Conservation (phyloP, 2,888 invertebrate genomes). For the Lacanobia oleracea region DNA sequence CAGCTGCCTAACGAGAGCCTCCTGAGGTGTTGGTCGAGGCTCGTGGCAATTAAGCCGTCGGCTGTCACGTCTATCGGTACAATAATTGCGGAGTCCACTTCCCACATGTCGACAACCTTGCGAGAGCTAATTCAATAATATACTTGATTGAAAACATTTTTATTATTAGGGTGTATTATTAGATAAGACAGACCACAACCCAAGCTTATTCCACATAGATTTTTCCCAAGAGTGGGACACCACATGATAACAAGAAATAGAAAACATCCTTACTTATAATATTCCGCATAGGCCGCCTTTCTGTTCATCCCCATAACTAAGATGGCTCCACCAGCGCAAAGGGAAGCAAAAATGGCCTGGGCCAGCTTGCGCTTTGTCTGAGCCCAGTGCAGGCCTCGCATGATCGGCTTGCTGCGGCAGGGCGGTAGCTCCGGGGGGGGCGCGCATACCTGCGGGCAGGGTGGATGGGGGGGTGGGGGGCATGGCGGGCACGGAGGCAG, state of each 20-base stretch:
- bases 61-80: too few relatives aligned
- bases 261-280: constrained; percentile 92
- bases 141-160: too few relatives aligned
- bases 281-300: constrained; percentile 92
- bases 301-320: constrained; percentile 88
- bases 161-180: too few relatives aligned
- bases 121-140: too few relatives aligned
- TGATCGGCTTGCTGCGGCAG: constrained; percentile 89
- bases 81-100: too few relatives aligned
- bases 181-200: not conserved
- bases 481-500: constrained; percentile 77
- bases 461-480: constrained; percentile 73
- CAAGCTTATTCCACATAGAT: not conserved
- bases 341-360: constrained; percentile 82
- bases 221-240: not conserved
- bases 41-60: too few relatives aligned
- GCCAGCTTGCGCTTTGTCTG: constrained; percentile 91
- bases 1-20: too few relatives aligned
- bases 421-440: constrained; percentile 76
- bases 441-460: constrained; percentile 75
- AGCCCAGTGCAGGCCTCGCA: constrained; percentile 92
- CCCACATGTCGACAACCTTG: too few relatives aligned
- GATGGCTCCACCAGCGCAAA: constrained; percentile 79
- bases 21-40: too few relatives aligned
- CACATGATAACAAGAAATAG: not conserved